Evolutionary conservation across 2,888 invertebrate species (phyloP).

Genomic region (Hydrotaea diabolus): DNA sequence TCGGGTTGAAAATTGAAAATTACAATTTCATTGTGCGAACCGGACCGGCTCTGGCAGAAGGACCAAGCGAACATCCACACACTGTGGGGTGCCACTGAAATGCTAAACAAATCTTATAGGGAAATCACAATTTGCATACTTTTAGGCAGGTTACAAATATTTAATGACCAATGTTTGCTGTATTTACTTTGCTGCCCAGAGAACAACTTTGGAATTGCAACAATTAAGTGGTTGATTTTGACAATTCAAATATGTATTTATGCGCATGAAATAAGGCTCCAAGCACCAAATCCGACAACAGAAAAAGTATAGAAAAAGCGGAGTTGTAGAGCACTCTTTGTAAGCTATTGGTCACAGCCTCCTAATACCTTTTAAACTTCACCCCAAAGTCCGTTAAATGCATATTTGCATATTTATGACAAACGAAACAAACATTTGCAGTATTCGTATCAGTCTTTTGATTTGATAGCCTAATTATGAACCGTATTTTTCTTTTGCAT

Average conservation of each 20-base stretch:
- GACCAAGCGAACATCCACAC: constrained; percentile 7
- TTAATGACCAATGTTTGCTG: constrained; percentile 61
- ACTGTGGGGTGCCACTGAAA: constrained; percentile 8
- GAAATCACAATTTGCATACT: constrained; percentile 60
- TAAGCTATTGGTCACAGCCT: too few relatives aligned
- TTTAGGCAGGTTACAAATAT: constrained; percentile 42
- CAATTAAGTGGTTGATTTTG: constrained; percentile 52
- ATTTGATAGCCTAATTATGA: constrained; percentile 19
- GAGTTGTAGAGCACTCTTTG: too few relatives aligned
- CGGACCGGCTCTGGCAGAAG: too few relatives aligned
- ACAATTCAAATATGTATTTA: background rate
- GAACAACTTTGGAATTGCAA: constrained; percentile 43
- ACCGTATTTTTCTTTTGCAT: background rate
- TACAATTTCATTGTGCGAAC: constrained; percentile 53
- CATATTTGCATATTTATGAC: too few relatives aligned
- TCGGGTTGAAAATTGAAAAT: constrained; percentile 56
- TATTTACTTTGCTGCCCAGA: constrained; percentile 54
- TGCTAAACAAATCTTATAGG: constrained; percentile 53
- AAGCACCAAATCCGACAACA: too few relatives aligned
- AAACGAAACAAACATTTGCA: background rate
- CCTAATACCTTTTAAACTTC: background rate
- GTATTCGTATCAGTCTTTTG: background rate
- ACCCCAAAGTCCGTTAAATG: background rate
- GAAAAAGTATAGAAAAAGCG: background rate
- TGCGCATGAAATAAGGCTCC: background rate